Evolutionary conservation across 2,113 vertebrate genomes (phyloP), one percentile per base, ranked within the genome.

Genomic region (Atherinomorus stipes): DNA sequence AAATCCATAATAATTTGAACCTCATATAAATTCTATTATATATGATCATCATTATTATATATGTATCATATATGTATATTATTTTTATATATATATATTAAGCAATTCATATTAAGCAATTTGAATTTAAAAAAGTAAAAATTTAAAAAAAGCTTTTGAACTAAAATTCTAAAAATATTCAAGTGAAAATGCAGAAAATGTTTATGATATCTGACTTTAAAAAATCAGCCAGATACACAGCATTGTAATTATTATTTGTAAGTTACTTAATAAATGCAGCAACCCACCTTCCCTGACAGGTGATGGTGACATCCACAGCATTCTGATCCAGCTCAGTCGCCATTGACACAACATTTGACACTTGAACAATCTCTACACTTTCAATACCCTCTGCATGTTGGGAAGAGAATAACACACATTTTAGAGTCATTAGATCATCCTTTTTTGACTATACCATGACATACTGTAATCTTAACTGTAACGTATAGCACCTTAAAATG

Each of bases 271-370:
- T 59, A 1, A 19, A 22, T 21, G 9, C 42, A 37, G 40, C 11
- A 50, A 50, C 94, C 88, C 84, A 97, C 97, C 97, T 96, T 69
- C 97, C 97, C 88, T 97, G 96, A 78, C 97, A 98, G 11, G 93
- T 93, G 68, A 98, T 90, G 0, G 95, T 98, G 80, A 98, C 85
- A 56, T 98, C 97, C 86, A 98, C 95, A 12, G 96, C 94, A 56
- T 94, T 96, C 78, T 94, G 95, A 25, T 84, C 86, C 81, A 93
- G 75, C 0, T 86, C 87, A 0, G 76, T 91, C 0, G 78, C 61
- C 74, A 94, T 6, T 0, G 94, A 90, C 61, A 91, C 75, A 26
- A 95, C 92, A 19, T 91, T 95, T 59, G 93, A 79, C 74, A 96
- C 90, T 79, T 98, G 94, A 51, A 97, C 93, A 63, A 99, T 97